Evolutionary conservation across 2,113 vertebrate species (phyloP).

Genomic region (Grammomys dolichurus): DNA sequence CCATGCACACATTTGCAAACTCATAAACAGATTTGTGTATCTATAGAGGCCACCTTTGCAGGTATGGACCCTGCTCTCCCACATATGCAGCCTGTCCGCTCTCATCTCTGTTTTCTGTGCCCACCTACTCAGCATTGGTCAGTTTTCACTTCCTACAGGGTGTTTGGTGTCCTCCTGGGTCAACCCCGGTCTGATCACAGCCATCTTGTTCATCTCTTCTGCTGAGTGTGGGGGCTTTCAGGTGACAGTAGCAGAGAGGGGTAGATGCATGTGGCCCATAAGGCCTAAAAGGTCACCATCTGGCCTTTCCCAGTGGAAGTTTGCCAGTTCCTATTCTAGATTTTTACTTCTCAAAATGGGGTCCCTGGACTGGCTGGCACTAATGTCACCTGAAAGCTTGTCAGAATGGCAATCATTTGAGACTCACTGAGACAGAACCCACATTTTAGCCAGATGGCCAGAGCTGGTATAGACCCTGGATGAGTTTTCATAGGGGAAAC

Average conservation of each 20-base stretch:
- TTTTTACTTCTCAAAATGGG: not conserved
- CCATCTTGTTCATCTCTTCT: accelerated
- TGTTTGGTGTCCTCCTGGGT: not conserved
- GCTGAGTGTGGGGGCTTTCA: not conserved
- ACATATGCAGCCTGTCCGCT: not conserved
- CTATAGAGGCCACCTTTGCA: not conserved
- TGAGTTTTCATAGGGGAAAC: not conserved
- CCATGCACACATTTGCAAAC: no score
- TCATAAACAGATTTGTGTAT: no score
- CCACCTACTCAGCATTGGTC: accelerated
- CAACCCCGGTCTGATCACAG: not conserved
- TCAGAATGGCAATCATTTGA: not conserved
- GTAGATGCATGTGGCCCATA: accelerated
- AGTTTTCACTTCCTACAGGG: not conserved
- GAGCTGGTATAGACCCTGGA: not conserved
- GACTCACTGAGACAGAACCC: not conserved
- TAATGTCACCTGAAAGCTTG: no score
- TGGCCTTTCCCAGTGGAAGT: not conserved
- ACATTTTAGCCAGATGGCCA: not conserved
- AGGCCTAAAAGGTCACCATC: not conserved
- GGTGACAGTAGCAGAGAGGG: not conserved
- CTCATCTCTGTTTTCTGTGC: not conserved
- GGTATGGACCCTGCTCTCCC: not conserved
- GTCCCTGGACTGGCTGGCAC: accelerated
- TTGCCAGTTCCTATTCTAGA: not conserved